Evolutionary conservation across 2,888 invertebrate genomes (phyloP).

Genomic region (Metalampra italica): DNA sequence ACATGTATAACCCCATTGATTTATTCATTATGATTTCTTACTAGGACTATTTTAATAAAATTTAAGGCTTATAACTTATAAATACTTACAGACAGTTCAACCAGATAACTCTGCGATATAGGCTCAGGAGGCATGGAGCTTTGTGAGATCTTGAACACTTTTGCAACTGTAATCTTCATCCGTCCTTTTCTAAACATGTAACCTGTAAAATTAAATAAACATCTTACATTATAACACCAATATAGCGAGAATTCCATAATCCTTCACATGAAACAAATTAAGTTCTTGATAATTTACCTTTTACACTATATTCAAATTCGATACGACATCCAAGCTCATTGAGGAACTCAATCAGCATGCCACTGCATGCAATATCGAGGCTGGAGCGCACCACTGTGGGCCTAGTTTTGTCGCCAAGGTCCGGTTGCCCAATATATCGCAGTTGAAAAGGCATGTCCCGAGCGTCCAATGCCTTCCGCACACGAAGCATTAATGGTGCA

Average conservation of each 20-base stretch:
- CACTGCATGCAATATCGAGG: conserved; percentile 94
- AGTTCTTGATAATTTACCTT: conserved; percentile 74
- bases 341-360: conserved; percentile 93
- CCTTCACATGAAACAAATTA: no score
- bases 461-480: conserved; percentile 89
- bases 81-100: conserved; percentile 89
- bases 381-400: conserved; percentile 95
- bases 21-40: no score
- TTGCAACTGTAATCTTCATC: conserved; percentile 98
- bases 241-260: not conserved
- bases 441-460: conserved; percentile 93
- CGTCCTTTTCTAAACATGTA: conserved; percentile 97
- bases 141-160: conserved; percentile 89
- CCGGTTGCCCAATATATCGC: conserved; percentile 94
- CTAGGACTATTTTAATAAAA: no score
- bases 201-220: conserved; percentile 47
- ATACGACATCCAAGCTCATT: conserved; percentile 93
- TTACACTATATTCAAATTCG: conserved; percentile 95
- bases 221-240: no score
- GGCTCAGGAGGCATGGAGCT: conserved; percentile 88
- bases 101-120: conserved; percentile 94
- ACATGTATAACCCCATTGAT: no score
- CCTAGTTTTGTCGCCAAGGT: conserved; percentile 91
- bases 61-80: no score
- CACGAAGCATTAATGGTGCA: conserved; percentile 85